Conservation (phyloP, 64 coral and sea anemone species). For the Actinia equina region DNA sequence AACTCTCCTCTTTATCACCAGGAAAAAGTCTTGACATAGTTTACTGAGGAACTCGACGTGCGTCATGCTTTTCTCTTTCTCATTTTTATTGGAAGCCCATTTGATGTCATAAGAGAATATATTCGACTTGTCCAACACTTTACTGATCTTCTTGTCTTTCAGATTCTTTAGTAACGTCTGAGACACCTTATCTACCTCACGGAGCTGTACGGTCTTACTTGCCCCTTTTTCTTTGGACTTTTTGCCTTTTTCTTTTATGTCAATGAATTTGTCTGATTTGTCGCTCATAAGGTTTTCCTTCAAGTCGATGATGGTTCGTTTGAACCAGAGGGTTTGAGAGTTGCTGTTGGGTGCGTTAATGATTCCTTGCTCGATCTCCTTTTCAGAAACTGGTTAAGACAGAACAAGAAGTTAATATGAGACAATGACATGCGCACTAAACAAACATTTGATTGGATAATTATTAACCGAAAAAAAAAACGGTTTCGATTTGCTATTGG, state of each 20-base stretch:
- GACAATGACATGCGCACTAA: background rate
- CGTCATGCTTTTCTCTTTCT: constrained; percentile 34
- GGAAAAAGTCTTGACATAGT: constrained; percentile 64
- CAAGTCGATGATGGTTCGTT: constrained; percentile 70
- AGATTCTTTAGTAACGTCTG: constrained; percentile 69
- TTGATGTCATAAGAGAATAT: constrained; percentile 60
- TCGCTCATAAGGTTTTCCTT: constrained; percentile 58
- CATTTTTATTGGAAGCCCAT: constrained; percentile 56
- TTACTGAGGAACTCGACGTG: constrained; percentile 64
- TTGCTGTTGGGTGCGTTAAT: constrained; percentile 29
- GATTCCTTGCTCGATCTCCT: constrained; percentile 70
- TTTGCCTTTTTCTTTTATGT: constrained; percentile 53
- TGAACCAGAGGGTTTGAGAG: constrained; percentile 59
- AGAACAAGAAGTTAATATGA: background rate
- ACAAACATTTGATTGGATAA: background rate
- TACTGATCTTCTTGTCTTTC: constrained; percentile 58
- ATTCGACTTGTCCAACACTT: constrained; percentile 36
- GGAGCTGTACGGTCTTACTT: background rate
- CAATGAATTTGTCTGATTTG: constrained; percentile 64
- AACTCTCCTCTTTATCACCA: constrained; percentile 56
- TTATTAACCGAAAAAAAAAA: background rate
- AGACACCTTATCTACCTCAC: constrained; percentile 57
- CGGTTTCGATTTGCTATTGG: no score
- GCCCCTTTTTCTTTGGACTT: constrained; percentile 22
- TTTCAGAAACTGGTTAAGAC: constrained; percentile 47